Evolutionary conservation across 35 echinoderm and acorn worm species (phyloP).

Genomic region (Strongylocentrotus purpuratus): DNA sequence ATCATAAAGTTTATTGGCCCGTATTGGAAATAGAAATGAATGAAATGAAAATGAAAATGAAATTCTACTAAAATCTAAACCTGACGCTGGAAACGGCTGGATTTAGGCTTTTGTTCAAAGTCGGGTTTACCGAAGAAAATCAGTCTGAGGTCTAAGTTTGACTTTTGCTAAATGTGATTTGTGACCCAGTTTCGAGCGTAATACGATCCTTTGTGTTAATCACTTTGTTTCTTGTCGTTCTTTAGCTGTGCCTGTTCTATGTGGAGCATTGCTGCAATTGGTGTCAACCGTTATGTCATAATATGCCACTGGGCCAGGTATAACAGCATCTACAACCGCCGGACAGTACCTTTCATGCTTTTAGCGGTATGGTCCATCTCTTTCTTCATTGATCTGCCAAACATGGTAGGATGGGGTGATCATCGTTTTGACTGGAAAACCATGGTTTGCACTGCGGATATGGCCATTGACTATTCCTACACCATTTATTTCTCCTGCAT

Average conservation of each 20-base stretch:
- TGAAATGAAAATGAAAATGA: too few species aligned
- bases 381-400: constrained; percentile 81
- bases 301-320: constrained; percentile 80
- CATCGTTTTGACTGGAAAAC: constrained; percentile 69
- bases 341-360: constrained; percentile 66
- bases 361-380: constrained; percentile 64
- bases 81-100: too few species aligned
- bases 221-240: background rate
- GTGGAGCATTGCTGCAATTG: constrained; percentile 86
- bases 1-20: too few species aligned
- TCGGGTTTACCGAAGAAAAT: too few species aligned
- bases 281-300: constrained; percentile 77
- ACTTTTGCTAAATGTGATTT: too few species aligned
- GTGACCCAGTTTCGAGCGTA: too few species aligned
- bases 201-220: background rate
- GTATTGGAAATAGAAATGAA: too few species aligned
- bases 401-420: constrained; percentile 77
- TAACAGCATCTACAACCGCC: constrained; percentile 61
- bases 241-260: constrained; percentile 76
- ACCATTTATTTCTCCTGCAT: constrained; percentile 72
- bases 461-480: constrained; percentile 65
- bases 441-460: constrained; percentile 78
- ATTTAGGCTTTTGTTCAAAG: too few species aligned
- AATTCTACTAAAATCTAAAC: too few species aligned
- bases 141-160: too few species aligned